These are phyloP conservation scores for Myotis lucifugus DNA, from an alignment of 2,113 vertebrate genomes.

Conservation along the genomic window DNA sequence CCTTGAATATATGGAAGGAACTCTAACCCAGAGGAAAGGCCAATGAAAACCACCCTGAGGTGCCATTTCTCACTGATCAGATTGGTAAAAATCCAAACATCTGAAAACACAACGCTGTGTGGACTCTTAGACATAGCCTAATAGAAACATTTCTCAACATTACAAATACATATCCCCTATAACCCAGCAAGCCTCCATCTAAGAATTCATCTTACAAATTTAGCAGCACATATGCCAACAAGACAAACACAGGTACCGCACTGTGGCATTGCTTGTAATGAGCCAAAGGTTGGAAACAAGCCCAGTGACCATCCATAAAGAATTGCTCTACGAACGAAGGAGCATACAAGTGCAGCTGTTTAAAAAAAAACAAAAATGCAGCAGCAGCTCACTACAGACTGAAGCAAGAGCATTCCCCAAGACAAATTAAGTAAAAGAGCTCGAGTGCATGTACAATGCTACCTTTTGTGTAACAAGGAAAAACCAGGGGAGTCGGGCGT, in stretches of 20 bases:
- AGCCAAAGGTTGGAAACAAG: neutral
- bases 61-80: neutral
- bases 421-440: neutral
- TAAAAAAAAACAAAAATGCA: neutral
- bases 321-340: neutral
- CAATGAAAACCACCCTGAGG: neutral
- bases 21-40: neutral
- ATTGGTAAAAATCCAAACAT: neutral
- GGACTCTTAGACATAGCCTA: neutral
- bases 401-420: neutral
- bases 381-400: accelerated
- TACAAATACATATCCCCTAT: neutral
- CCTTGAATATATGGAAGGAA: neutral
- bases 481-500: neutral
- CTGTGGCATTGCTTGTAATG: accelerated
- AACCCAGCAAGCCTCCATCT: neutral
- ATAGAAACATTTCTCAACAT: neutral
- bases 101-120: neutral
- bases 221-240: too few relatives aligned
- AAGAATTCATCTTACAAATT: neutral
- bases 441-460: neutral
- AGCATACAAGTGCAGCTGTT: neutral
- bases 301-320: neutral
- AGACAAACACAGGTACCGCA: neutral
- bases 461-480: neutral